Evolutionary conservation across 2,797 vertebrate species (phyloP), one percentile per base, ranked within the genome.

Genomic region (Enteromius anoplus): DNA sequence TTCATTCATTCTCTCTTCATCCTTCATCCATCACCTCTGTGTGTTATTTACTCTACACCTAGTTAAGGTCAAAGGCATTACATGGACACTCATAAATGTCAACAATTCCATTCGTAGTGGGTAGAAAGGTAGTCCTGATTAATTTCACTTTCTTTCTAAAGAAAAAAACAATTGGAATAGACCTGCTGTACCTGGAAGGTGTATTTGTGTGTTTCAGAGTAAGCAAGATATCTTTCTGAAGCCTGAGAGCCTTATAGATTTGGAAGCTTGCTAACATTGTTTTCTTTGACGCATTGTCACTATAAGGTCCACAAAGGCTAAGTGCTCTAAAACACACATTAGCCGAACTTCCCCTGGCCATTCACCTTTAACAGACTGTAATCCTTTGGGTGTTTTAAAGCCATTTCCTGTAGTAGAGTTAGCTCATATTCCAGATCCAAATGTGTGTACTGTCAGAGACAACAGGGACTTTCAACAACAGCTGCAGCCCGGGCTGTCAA

Each of bases 1-100:
- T 37, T 82, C 37, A 49, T 80, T 71, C 32, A 55, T 70, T 78
- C 49, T 40, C 5, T 68, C 11, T 65, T 12, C 15, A 49, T 80
- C 34, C 10, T 51, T 23, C 34, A 49, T 34, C 17, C 17, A 4
- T 55, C 19, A 0, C 5, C 58, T 49, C 14, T 34, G 10, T 37
- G n/a, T 75, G 49, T n/a, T 55, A 53, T 34, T 75, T 32, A 75
- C 19, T 75, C 42, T 62, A 47, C 34, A 68, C 12, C 3, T 62
- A 60, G 8, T 60, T 71, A 55, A 45, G 42, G 64, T 68, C 21
- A 66, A 29, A 66, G 2, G 37, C 0, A 66, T 75, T 68, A 75
- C 62, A 66, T 34, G 21, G 19, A 42, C 42, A 19, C 53, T 71
- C 37, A 60, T 64, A 34, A 29, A 60, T 34, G 26, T 70, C 78